Percentiles rank a stretch among this genome's conserved stretches.
Conservation (phyloP, 1,140 invertebrate species). For the Drosophila ercepeae region DNA sequence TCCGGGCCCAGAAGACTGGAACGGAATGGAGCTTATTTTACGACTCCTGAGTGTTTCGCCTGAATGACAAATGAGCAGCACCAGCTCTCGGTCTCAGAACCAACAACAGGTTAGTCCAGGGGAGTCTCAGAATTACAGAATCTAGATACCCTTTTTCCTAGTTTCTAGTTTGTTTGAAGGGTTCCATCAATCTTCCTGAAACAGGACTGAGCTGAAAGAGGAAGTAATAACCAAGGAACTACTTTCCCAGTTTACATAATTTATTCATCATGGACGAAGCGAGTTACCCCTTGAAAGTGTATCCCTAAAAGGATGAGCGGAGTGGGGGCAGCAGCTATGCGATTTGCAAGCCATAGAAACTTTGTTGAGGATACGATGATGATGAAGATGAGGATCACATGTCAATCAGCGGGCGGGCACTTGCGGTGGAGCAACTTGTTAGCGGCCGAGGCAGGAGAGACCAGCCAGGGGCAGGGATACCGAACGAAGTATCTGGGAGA, state of each 20-base stretch:
- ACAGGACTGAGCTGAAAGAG: no score
- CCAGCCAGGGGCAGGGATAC: slow-evolving; percentile 6
- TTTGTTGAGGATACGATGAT: slow-evolving; percentile 32
- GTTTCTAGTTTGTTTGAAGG: no score
- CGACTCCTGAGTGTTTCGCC: slow-evolving; percentile 71
- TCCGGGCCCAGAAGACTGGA: slow-evolving; percentile 43
- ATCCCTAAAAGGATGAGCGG: slow-evolving; percentile 2
- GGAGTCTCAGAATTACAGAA: not conserved
- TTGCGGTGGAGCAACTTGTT: slow-evolving; percentile 24
- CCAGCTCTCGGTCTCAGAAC: slow-evolving; percentile 19
- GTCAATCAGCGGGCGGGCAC: slow-evolving; percentile 73
- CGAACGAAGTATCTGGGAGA: slow-evolving; percentile 42
- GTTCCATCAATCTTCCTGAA: no score
- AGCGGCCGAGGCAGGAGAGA: slow-evolving; percentile 3
- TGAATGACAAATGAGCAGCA: slow-evolving; percentile 80
- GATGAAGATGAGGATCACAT: slow-evolving; percentile 67
- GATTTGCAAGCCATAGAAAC: slow-evolving; percentile 50
- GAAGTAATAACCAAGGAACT: no score
- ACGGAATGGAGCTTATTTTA: slow-evolving; percentile 48
- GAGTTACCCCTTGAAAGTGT: slow-evolving; percentile 3
- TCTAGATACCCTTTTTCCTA: slow-evolving; percentile 4
- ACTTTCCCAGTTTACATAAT: no score
- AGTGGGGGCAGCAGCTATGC: not conserved
- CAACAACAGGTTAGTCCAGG: slow-evolving; percentile 57
- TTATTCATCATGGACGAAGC: no score